Evolutionary conservation across 2,113 vertebrate genomes (phyloP).

Genomic region (Tichodroma muraria): DNA sequence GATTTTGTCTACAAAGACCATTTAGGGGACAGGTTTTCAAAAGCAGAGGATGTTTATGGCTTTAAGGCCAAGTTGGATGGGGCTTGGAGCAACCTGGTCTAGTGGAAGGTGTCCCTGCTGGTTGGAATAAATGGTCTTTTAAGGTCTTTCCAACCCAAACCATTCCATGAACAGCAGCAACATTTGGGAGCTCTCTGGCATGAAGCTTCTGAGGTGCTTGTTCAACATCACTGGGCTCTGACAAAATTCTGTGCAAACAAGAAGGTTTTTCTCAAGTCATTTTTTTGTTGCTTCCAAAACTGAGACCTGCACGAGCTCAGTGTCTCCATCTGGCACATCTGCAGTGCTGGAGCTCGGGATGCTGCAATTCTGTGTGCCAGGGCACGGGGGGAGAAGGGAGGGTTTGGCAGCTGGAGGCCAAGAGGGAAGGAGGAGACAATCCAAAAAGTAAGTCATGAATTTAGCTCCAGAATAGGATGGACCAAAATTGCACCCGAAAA

Average conservation of each 20-base stretch:
- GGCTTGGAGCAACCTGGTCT: background rate
- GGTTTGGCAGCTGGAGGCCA: background rate
- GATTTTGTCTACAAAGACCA: background rate
- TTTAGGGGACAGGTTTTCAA: background rate
- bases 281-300: background rate
- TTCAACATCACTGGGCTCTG: fast-evolving
- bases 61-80: background rate
- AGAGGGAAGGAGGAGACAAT: background rate
- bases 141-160: background rate
- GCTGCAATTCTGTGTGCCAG: background rate
- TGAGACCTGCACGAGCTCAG: background rate
- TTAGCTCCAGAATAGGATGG: background rate
- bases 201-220: fast-evolving
- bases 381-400: background rate
- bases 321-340: background rate
- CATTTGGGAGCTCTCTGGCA: background rate
- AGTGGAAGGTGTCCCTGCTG: background rate
- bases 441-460: background rate
- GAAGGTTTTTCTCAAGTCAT: background rate
- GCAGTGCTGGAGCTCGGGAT: background rate
- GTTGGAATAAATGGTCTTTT: background rate
- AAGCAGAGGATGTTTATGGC: background rate
- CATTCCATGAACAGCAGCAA: background rate
- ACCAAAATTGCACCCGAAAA: background rate
- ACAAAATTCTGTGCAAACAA: background rate